phyloP scores from a whole-genome alignment of 1,140 invertebrate genomes.

The Drosophila nigrodunni region DNA sequence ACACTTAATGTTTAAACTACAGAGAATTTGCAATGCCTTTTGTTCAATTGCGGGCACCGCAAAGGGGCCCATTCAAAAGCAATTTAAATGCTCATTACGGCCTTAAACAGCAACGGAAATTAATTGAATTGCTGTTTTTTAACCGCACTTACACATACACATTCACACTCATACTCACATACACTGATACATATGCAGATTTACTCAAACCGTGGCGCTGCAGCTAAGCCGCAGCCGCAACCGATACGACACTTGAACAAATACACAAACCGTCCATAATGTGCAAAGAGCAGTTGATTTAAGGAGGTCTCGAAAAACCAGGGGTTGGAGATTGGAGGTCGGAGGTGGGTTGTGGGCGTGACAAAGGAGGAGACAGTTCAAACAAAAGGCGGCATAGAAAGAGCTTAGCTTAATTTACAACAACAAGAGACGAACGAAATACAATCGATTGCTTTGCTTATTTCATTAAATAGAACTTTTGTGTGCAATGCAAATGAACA shows the following conservation, averaged over 20 bases:
- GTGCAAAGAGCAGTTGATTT: constrained; percentile 22
- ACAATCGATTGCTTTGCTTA: constrained; percentile 75
- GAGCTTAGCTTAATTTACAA: constrained; percentile 60
- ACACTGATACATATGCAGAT: constrained; percentile 6
- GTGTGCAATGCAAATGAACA: constrained; percentile 65
- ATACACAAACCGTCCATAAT: constrained; percentile 51
- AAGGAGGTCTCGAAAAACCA: not conserved
- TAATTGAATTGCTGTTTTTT: constrained; percentile 82
- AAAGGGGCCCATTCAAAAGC: constrained; percentile 71
- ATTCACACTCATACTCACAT: constrained; percentile 25
- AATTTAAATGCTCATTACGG: constrained; percentile 83
- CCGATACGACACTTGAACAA: constrained; percentile 80
- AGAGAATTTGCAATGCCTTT: constrained; percentile 60
- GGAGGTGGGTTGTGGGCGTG: not conserved
- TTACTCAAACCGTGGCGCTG: constrained; percentile 36
- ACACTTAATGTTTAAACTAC: constrained; percentile 49
- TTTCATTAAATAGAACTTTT: constrained; percentile 76
- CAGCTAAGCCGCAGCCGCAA: constrained; percentile 77
- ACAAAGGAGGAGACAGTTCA: not conserved
- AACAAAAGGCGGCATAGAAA: constrained; percentile 33
- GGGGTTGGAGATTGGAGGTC: not conserved
- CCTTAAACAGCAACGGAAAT: constrained; percentile 78
- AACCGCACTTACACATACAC: constrained; percentile 54
- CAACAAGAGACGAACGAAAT: constrained; percentile 48
- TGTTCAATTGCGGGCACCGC: constrained; percentile 70